A percentile compares a stretch with the other conserved stretches of the same genome.
phyloP scores from a whole-genome alignment of 2,113 vertebrate species.

The Leptobrachium ailaonicum region DNA sequence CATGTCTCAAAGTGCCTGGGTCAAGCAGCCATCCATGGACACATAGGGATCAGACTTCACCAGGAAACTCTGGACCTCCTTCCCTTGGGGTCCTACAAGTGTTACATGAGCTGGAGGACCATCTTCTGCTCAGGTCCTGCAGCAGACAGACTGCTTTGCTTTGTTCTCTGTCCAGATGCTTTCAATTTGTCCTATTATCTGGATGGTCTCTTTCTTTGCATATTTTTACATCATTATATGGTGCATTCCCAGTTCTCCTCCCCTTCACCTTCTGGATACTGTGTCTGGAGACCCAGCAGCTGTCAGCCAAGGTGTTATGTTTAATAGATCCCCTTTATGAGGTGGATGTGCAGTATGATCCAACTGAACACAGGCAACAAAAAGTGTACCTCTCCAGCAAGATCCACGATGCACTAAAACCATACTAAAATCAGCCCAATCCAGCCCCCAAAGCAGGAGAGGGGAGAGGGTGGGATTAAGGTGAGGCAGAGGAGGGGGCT shows the following conservation, averaged over 20 bases:
- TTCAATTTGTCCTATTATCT: background rate
- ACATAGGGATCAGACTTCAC: constrained; percentile 3
- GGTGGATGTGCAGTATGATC: constrained; percentile 7
- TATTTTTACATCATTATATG: constrained; percentile 9
- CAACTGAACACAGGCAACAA: background rate
- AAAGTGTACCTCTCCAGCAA: constrained; percentile 11
- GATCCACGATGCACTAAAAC: background rate
- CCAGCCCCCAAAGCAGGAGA: constrained; percentile 27
- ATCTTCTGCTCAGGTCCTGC: constrained; percentile 15
- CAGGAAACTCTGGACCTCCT: background rate
- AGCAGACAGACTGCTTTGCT: background rate
- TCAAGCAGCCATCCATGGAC: constrained; percentile 2
- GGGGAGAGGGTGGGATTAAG: constrained; percentile 43
- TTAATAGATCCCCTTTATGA: constrained; percentile 2
- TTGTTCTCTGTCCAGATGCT: constrained; percentile 28
- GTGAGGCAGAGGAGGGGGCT: constrained; percentile 41
- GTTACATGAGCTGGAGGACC: constrained; percentile 19
- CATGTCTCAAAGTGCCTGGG: constrained; percentile 10
- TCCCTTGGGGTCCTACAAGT: constrained; percentile 40
- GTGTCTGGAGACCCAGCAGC: background rate
- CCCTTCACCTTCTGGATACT: constrained; percentile 23
- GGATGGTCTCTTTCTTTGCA: background rate
- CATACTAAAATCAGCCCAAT: constrained; percentile 24
- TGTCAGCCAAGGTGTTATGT: background rate
- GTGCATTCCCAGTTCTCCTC: background rate